phyloP scores from a whole-genome alignment of 2,888 invertebrate genomes.

The Drosophila koepferae region DNA sequence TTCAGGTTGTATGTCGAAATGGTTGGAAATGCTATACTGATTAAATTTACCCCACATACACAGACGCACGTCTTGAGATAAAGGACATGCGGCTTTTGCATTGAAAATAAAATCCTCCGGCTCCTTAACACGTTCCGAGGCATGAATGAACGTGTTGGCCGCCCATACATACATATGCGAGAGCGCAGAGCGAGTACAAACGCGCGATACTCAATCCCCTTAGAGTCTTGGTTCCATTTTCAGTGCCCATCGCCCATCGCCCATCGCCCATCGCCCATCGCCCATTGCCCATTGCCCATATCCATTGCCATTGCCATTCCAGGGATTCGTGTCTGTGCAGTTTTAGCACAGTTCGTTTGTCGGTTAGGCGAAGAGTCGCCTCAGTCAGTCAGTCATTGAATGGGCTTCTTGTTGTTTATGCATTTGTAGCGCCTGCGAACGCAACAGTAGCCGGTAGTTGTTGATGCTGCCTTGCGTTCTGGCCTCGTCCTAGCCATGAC shows the following conservation, averaged over 20 bases:
- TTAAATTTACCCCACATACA: conserved; percentile 71
- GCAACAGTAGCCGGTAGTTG: conserved; percentile 62
- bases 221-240: conserved; percentile 13
- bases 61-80: conserved; percentile 8
- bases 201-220: conserved; percentile 26
- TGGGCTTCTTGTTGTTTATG: conserved; percentile 65
- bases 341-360: conserved; percentile 56
- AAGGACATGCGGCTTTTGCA: conserved; percentile 54
- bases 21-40: conserved; percentile 80
- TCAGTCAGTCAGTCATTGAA: conserved; percentile 40
- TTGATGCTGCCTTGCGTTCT: not conserved
- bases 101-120: conserved; percentile 68
- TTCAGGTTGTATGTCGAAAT: conserved; percentile 81
- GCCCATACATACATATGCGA: conserved; percentile 18
- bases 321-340: conserved; percentile 49
- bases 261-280: conserved; percentile 3
- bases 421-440: conserved; percentile 64
- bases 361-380: not conserved
- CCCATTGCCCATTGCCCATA: conserved; percentile 15
- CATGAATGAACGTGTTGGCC: conserved; percentile 71
- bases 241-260: not conserved
- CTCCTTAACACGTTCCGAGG: conserved; percentile 76
- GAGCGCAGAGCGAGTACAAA: conserved; percentile 10
- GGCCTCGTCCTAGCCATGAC: conserved; percentile 33
- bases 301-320: conserved; percentile 28